Evolutionary conservation across 1,140 invertebrate species (phyloP), one percentile per base, ranked within the genome.

Genomic region (Mamestra configurata): DNA sequence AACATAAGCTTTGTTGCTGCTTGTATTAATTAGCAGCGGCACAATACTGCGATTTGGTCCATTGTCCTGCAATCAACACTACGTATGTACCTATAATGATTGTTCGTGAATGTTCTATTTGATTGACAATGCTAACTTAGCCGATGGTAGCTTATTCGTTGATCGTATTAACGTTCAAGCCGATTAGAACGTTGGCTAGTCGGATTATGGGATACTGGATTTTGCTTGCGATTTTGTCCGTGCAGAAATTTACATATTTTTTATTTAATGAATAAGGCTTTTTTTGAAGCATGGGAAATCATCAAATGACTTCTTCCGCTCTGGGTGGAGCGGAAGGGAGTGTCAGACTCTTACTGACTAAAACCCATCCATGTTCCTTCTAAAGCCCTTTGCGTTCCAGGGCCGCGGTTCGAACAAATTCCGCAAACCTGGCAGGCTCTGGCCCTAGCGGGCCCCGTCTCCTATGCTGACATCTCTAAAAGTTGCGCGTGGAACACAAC

Each of bases 151-250:
- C 20, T n/a, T 27, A 70, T 70, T 70, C 40, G 66, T 46, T 43
- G 66, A 70, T 70, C 37, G 66, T 70, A 70, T 70, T 70, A 70
- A 11, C 35, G 61, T 11, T 7, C 66, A 46, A 70, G 66, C 66
- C 66, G 66, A 70, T 70, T 70, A 70, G 22, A 46, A 46, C 66
- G 40, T 40, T 40, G 40, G 35, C 15, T 49, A 22, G 37, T n/a
- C 66, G 40, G 66, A 70, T 70, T 70, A 70, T 24, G 11, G 18
- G 4, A 46, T 70, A 70, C 66, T n/a, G 20, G 31, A 8, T 66
- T 40, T 11, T n/a, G 40, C 13, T n/a, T 46, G 66, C 15, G 20
- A 11, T 5, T 43, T 43, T 24, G 37, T 18, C 10, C 20, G 64
- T 24, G 15, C 4, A n/a, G 6, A 35, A 61, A 15, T n/a, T n/a